phyloP scores from a whole-genome alignment of 2,888 invertebrate species.

The Plebejus anna region DNA sequence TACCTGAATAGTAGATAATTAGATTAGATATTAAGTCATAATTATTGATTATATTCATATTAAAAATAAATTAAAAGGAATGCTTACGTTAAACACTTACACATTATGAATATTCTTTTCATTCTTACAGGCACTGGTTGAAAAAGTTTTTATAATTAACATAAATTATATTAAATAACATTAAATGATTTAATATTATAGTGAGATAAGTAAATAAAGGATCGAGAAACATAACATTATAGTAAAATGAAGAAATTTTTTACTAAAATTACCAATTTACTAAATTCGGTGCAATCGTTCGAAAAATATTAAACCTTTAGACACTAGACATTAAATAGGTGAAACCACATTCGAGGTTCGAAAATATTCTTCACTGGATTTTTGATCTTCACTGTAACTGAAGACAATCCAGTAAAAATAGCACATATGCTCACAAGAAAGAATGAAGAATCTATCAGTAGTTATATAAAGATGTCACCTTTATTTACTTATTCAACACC shows the following conservation, averaged over 20 bases:
- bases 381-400: not conserved
- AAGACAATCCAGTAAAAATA: not conserved
- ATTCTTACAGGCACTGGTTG: constrained; percentile 74
- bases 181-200: constrained; percentile 42
- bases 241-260: not conserved
- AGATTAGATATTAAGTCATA: constrained; percentile 4
- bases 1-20: constrained; percentile 13
- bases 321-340: not conserved
- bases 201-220: constrained; percentile 2
- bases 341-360: not conserved
- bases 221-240: not conserved
- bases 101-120: constrained; percentile 67
- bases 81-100: constrained; percentile 46
- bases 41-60: constrained; percentile 40
- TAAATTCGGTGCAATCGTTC: not conserved
- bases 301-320: not conserved
- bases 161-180: constrained; percentile 36
- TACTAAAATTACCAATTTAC: not conserved
- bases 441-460: not conserved
- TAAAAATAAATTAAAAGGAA: constrained; percentile 49
- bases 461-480: not conserved
- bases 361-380: not conserved
- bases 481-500: constrained; percentile 28
- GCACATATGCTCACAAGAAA: not conserved
- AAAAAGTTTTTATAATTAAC: constrained; percentile 41